Conservation (phyloP, 2,888 invertebrate genomes). For the Drosophila buzzatii region DNA sequence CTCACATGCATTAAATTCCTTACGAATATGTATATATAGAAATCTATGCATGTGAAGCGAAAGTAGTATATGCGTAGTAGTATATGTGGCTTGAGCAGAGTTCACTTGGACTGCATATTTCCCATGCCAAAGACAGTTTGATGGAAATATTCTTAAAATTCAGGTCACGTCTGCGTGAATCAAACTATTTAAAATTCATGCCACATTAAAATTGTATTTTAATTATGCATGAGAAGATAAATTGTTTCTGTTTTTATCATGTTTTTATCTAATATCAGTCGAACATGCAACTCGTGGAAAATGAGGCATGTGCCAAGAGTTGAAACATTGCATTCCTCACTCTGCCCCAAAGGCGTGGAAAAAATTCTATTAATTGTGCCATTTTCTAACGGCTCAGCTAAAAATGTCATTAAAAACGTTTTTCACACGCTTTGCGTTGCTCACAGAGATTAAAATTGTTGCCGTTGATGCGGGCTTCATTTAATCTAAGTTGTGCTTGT, state of each 20-base stretch:
- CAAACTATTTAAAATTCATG: conserved; percentile 19
- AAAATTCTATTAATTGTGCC: conserved; percentile 27
- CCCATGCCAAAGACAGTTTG: conserved; percentile 2
- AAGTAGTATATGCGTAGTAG: too few relatives aligned
- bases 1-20: conserved; percentile 24
- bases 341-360: conserved; percentile 24
- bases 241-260: conserved; percentile 19
- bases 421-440: conserved; percentile 37
- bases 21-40: background rate
- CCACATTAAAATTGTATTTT: conserved; percentile 22
- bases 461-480: background rate
- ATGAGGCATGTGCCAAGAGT: conserved; percentile 33
- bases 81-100: background rate
- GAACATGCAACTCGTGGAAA: conserved; percentile 65
- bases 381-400: conserved; percentile 40
- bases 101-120: conserved; percentile 18
- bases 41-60: too few relatives aligned
- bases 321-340: conserved; percentile 28
- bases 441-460: background rate
- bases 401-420: conserved; percentile 42
- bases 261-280: conserved; percentile 41
- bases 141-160: conserved; percentile 12
- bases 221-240: conserved; percentile 43
- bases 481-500: background rate
- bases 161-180: conserved; percentile 35